Base-by-base conservation (phyloP, 2,888 invertebrate species). In the Agrypnus murinus region DNA sequence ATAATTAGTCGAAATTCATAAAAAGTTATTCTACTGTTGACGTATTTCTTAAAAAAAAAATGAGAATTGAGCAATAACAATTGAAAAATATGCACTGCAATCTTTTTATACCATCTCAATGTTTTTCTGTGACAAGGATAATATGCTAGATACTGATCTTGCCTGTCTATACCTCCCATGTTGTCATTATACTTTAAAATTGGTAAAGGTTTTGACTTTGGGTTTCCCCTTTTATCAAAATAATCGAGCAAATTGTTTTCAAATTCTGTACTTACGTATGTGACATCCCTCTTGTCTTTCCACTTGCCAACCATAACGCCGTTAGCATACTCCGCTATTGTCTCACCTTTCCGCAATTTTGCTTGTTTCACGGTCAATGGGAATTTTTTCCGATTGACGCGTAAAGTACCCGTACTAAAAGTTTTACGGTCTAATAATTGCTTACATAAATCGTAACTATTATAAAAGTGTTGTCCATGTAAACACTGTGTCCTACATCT, bases 331-430 rank as follows among this genome's bases (percentile, higher is more conserved):
- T 46, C 17, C 2, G 48, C 48, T 12, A 48, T 19, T 17, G 48
- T 48, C 2, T 48, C 19, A 9, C 48, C 48, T 48, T 55, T 66
- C 75, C 72, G 71, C 65, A 72, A 66, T 43, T 74, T 77, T 73
- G 25, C 65, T 8, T 60, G 60, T 14, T 62, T 38, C 2, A 79
- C 68, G 12, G 68, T 71, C n/a, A 43, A 40, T 14, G 77, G 75
- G 19, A 71, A 71, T 12, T 57, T 59, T 71, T 71, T 70, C 32
- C 72, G 70, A 36, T 55, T 34, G 15, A 12, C 6, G 32, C 75
- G 19, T 9, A 72, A 38, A 1, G 76, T 78, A n/a, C 77, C 77
- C 1, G 74, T 76, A 34, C 67, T 74, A 53, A 76, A 73, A 1
- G 75, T 78, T 59, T 74, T 67, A n/a, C 70, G 68, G 32, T 72